These are phyloP conservation scores for Asobara japonica DNA, from an alignment of 1,140 invertebrate genomes.

Conservation along the genomic window DNA sequence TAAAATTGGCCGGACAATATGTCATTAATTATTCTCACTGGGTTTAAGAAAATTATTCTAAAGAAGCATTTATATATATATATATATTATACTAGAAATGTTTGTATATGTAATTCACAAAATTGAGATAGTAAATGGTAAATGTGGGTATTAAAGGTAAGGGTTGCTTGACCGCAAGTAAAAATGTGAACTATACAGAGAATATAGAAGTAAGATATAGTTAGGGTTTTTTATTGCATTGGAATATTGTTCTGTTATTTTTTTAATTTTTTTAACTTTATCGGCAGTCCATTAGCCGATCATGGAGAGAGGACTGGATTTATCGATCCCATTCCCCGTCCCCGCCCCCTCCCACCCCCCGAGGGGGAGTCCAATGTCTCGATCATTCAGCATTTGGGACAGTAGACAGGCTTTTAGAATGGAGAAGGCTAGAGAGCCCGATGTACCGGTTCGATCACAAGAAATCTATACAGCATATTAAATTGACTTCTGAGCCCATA, in stretches of 20 bases:
- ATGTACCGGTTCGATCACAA: constrained; percentile 4
- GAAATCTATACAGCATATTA: neutral
- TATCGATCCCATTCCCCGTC: too few relatives aligned
- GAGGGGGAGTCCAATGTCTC: neutral
- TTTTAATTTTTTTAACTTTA: neutral
- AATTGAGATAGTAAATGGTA: too few relatives aligned
- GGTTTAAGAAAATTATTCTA: too few relatives aligned
- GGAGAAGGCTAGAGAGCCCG: neutral
- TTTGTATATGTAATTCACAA: too few relatives aligned
- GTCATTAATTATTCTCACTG: constrained; percentile 17
- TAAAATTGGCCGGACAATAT: neutral
- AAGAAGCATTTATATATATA: too few relatives aligned
- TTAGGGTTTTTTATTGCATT: too few relatives aligned
- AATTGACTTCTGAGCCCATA: too few relatives aligned
- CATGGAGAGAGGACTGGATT: neutral
- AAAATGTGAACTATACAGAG: neutral
- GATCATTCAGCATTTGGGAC: constrained; percentile 5
- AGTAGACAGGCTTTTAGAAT: neutral
- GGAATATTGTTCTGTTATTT: neutral
- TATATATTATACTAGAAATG: too few relatives aligned
- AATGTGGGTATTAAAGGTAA: too few relatives aligned
- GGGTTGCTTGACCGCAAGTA: too few relatives aligned
- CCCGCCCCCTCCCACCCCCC: too few relatives aligned
- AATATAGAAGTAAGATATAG: too few relatives aligned
- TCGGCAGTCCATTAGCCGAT: neutral